Base-by-base conservation (phyloP, 2,888 invertebrate genomes). In the Hecatera dysodea region DNA sequence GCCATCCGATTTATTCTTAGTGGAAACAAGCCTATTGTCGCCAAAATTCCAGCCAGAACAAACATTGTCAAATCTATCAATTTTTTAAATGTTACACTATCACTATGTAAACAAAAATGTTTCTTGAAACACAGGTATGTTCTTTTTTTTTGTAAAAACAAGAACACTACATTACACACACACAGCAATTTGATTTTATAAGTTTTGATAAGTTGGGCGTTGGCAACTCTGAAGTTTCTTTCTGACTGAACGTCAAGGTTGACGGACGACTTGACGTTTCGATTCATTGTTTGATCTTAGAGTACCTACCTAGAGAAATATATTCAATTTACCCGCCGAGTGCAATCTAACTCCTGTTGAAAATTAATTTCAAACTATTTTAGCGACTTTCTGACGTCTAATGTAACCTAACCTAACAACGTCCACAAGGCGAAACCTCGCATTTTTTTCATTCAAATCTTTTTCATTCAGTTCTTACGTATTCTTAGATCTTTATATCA, bases 401-500 rank as follows among this genome's bases (percentile, higher is more conserved):
- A 6, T 8, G 17, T 42, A 17, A 7, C 44, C n/a, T n/a, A n/a
- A 44, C 6, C 19, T 8, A 7, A 19, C 2, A 44, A 44, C 44
- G 7, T 7, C 19, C 19, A 44, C 19, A 19, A 44, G 44, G 17
- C 44, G 17, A 19, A 2, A 44, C 1, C 44, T 44, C 44, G 19
- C 44, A 15, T 19, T 5, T 19, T 44, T 6, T 44, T 17, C 1
- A 19, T 19, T 44, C 44, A 44, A 44, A 44, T 19, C 44, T 19
- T 19, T 44, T 19, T 19, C 44, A 44, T 19, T 62, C 36, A 33
- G 19, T 61, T 33, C 67, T 9, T 67, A 52, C 48, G 55, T 69
- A 22, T 69, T 70, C 39, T 22, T 69, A 22, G 48, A 69, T 29
- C 11, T 69, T 29, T 22, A 46, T 7, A 69, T 69, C 7, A 69